Conservation (phyloP, 2,113 vertebrate genomes). For the Cyanoderma ruficeps region DNA sequence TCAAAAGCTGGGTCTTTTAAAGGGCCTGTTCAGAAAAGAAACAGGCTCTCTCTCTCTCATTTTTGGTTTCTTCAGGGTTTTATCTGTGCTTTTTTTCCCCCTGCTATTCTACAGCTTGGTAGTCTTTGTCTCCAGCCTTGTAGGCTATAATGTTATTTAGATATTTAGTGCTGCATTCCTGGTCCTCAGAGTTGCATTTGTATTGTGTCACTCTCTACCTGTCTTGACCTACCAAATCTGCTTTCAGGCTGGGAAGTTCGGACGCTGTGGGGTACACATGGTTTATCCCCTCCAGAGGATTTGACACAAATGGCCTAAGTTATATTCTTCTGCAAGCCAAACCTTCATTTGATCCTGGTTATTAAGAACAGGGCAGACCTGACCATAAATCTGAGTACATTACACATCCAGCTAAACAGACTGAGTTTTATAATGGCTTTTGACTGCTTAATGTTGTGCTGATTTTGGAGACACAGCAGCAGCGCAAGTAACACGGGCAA, state of each 20-base stretch:
- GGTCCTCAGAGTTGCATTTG: background rate
- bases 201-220: background rate
- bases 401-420: background rate
- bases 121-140: background rate
- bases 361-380: background rate
- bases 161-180: background rate
- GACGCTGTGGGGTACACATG: background rate
- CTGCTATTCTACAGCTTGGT: background rate
- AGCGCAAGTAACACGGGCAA: background rate
- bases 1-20: background rate
- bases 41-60: accelerated
- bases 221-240: background rate
- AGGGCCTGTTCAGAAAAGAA: background rate
- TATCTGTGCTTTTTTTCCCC: background rate
- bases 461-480: background rate
- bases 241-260: background rate
- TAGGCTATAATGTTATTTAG: background rate
- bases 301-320: background rate
- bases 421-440: background rate
- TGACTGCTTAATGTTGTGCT: background rate
- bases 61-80: background rate
- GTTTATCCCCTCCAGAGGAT: background rate
- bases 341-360: background rate
- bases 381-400: background rate
- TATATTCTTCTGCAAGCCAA: background rate